Evolutionary conservation across 2,888 invertebrate genomes (phyloP).

Genomic region (Scotopteryx bipunctaria): DNA sequence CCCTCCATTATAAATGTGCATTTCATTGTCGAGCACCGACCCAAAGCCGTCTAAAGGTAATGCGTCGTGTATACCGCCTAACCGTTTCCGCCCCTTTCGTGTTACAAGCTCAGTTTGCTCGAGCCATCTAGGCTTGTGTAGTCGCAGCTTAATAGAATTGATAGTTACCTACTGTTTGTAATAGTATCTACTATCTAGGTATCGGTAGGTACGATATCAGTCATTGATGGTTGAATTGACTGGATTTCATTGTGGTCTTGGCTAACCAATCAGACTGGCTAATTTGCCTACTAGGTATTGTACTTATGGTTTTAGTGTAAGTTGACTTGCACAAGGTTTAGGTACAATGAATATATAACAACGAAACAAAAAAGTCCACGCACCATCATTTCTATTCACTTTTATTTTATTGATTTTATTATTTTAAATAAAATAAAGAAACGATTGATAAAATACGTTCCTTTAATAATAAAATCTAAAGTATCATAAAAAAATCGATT

Average conservation of each 20-base stretch:
- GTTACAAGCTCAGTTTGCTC: conserved; percentile 50
- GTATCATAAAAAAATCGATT: too few relatives aligned
- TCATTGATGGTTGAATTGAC: conserved; percentile 2
- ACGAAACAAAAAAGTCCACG: too few relatives aligned
- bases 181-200: too few relatives aligned
- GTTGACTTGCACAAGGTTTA: too few relatives aligned
- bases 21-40: conserved; percentile 35
- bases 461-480: too few relatives aligned
- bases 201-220: conserved; percentile 9
- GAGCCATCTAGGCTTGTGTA: conserved; percentile 37
- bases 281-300: not conserved
- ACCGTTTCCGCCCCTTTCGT: conserved; percentile 61
- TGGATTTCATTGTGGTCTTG: not conserved
- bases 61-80: conserved; percentile 45
- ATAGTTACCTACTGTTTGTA: conserved; percentile 21
- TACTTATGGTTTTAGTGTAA: too few relatives aligned
- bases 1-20: conserved; percentile 30
- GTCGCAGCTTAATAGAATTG: conserved; percentile 38
- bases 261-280: not conserved
- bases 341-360: too few relatives aligned
- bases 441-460: too few relatives aligned
- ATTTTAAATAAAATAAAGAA: too few relatives aligned
- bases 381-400: too few relatives aligned
- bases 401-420: too few relatives aligned
- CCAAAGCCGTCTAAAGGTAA: conserved; percentile 36